Evolutionary conservation across 2,113 vertebrate genomes (phyloP).

Genomic region (Oxyura jamaicensis): DNA sequence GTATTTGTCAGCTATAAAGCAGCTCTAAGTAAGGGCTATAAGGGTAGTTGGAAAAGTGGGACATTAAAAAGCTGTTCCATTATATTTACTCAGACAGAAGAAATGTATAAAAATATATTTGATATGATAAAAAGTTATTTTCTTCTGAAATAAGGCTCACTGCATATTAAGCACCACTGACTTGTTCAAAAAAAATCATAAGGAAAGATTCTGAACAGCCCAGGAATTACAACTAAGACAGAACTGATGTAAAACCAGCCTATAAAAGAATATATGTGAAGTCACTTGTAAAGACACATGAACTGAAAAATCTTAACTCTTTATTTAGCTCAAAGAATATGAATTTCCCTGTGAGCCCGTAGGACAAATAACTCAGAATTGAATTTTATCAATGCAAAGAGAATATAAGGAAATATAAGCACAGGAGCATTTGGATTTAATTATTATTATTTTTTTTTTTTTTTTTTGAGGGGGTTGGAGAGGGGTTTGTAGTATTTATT

Average conservation of each 20-base stretch:
- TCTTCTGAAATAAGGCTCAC: neutral
- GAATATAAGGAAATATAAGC: neutral
- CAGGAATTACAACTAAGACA: neutral
- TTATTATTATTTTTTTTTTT: no score
- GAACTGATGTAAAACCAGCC: neutral
- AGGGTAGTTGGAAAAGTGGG: slow-evolving; percentile 44
- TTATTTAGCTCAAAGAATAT: neutral
- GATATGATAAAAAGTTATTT: neutral
- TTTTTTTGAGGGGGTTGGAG: no score
- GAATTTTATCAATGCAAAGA: neutral
- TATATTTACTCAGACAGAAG: slow-evolving; percentile 50
- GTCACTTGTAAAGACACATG: neutral
- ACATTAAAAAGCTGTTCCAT: slow-evolving; percentile 67
- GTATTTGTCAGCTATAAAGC: slow-evolving; percentile 72
- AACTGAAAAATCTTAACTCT: neutral
- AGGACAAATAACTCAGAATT: neutral
- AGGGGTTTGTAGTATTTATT: neutral
- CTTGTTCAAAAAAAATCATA: neutral
- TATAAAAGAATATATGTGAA: neutral
- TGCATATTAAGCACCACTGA: neutral
- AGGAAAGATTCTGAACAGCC: neutral
- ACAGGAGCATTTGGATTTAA: no score
- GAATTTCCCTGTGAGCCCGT: neutral
- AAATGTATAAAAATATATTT: neutral
- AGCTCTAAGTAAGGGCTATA: slow-evolving; percentile 56